A percentile compares a stretch with the other conserved stretches of the same genome.
phyloP scores from a whole-genome alignment of 2,113 vertebrate genomes.

The Reinhardtius hippoglossoides region DNA sequence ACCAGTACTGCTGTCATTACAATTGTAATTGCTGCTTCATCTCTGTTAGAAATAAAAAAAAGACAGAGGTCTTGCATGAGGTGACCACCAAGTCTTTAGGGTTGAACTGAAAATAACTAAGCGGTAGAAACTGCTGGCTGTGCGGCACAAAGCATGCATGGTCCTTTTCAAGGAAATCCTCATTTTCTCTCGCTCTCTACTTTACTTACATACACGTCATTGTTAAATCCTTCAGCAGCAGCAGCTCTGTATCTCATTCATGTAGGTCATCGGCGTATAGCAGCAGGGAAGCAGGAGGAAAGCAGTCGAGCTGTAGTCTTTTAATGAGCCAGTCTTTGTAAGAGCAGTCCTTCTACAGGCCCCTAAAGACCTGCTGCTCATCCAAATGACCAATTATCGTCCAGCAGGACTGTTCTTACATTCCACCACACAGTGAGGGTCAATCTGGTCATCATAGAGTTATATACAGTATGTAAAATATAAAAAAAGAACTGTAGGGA shows the following conservation, averaged over 20 bases:
- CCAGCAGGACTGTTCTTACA: conserved; percentile 25
- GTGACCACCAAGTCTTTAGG: too few species aligned
- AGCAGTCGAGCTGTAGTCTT: not conserved
- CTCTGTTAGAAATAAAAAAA: too few species aligned
- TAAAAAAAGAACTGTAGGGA: not conserved
- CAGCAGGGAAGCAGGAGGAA: conserved; percentile 13
- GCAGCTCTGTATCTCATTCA: conserved; percentile 13
- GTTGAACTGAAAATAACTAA: too few species aligned
- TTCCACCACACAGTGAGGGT: conserved; percentile 38
- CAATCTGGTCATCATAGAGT: conserved; percentile 7
- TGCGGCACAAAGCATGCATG: not conserved
- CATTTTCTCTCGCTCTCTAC: not conserved
- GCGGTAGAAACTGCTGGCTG: too few species aligned
- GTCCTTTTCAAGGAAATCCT: not conserved
- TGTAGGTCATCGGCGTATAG: not conserved
- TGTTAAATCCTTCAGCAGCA: conserved; percentile 27
- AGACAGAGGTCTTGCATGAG: too few species aligned
- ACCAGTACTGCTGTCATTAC: too few species aligned
- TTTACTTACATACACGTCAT: conserved; percentile 1
- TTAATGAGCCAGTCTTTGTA: conserved; percentile 56
- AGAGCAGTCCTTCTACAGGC: conserved; percentile 5
- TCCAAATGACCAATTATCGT: conserved; percentile 48
- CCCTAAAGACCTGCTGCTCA: conserved; percentile 38
- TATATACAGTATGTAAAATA: not conserved
- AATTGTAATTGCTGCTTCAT: too few species aligned